Base-by-base conservation (phyloP, 2,888 invertebrate genomes). In the Leptinotarsa haldemani region DNA sequence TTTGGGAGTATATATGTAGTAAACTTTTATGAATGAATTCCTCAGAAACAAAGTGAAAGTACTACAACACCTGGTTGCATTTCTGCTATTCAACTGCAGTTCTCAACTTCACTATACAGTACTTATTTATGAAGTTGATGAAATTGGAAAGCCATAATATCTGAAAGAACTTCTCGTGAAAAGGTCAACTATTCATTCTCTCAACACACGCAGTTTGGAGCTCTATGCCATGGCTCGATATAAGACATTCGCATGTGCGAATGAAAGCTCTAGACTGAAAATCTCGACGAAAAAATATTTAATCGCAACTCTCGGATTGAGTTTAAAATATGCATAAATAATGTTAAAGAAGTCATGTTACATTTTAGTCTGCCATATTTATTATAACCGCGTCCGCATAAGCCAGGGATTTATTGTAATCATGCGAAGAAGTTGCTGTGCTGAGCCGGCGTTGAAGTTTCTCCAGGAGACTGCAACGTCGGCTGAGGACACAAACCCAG, bases 401-500 rank as follows among this genome's bases (percentile, higher is more conserved):
- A 83, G 83, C 81, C 81, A 77, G 78, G 82, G 83, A 84, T 84
- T 83, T 84, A 83, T 83, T 82, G 82, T 83, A 81, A 83, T 82
- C 83, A 82, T 82, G 81, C 80, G 80, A 16, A 78, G 79, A 77
- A 78, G 81, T 79, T 79, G 66, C 77, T 76, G 71, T 75, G 58
- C 76, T 80, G 67, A 74, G 70, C 76, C 65, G 52, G 48, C 70
- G 74, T 77, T 56, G 66, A 77, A 71, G 52, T 76, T 71, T 72
- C 73, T 66, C 20, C 46, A 18, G 71, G 70, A 72, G 72, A 77
- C 71, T 63, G 53, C 65, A 73, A 79, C 66, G 73, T 46, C 48
- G 52, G 73, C 69, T 63, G 67, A 74, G 74, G 52, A 79, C 68
- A 69, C 25, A 73, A 74, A 78, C 78, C 65, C 76, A 50, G 69